Evolutionary conservation across 1,140 invertebrate genomes (phyloP), one percentile per base, ranked within the genome.

Genomic region (Bombus difficillimus): DNA sequence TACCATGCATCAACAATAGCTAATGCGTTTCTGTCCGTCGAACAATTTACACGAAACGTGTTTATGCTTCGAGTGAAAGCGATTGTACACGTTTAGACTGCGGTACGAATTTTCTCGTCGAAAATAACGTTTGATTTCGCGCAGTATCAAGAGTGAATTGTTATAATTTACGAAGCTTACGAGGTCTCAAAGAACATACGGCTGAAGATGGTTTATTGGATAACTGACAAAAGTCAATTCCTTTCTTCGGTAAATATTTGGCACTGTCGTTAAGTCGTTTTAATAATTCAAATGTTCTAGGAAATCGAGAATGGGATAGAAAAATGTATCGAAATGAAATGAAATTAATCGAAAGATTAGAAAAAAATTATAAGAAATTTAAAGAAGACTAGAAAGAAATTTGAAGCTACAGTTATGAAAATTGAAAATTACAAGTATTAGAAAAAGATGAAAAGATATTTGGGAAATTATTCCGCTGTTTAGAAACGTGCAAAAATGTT

Each of bases 41-140:
- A 32, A 32, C 57, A 78, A 78, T 78, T 64, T 41, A n/a, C 32
- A 22, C 28, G 4, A 62, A 78, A 66, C 39, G 18, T 62, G 59
- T 78, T 43, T 41, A 66, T 34, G 39, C n/a, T 43, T 32, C 18
- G 39, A 28, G 28, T 28, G 13, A 64, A 78, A 78, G 76, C 76
- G 28, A 66, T n/a, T n/a, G 59, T 78, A 78, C n/a, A 43, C 18
- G n/a, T 66, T 66, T 66, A 43, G 39, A 41, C 4, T 39, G 10
- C 22, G n/a, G 22, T 32, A 18, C 12, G 6, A 43, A 66, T 53
- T 43, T 62, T 47, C 34, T 6, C 39, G 18, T 39, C 2, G 59
- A 43, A 43, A 64, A 78, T 78, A 64, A 32, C 76, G n/a, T 43
- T 59, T 13, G 34, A 77, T 59, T 59, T 34, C 59, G 59, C 39